Base-by-base conservation (phyloP, 1,140 invertebrate species). In the Lepidurus apus region DNA sequence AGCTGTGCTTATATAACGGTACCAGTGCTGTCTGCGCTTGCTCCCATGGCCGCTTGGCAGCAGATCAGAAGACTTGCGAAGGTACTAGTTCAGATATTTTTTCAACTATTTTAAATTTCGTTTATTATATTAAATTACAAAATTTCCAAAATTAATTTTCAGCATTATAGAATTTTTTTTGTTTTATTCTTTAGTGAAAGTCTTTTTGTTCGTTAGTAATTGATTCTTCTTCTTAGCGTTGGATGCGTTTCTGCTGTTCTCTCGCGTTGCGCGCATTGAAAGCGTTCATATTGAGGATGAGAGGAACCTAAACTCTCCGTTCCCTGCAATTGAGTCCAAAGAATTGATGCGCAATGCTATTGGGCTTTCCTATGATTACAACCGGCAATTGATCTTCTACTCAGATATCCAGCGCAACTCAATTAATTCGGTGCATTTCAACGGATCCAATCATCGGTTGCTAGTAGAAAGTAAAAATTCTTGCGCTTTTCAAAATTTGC, bases 321-420 rank as follows among this genome's bases (percentile, higher is more conserved):
- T 92, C 80, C 88, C 90, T 47, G 87, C 88, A n/a, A 93, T 96
- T 43, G 87, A 90, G 79, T 89, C 92, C 81, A 88, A 87, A 77
- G 88, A 89, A 3, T 84, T 90, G 78, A 92, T 95, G 88, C 87
- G 91, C 74, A 95, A 95, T 85, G 93, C 93, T 5, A 95, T 96
- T 82, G 93, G 92, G 43, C 86, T 97, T 7, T 89, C 92, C 4
- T 94, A 91, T 85, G 92, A 95, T 85, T 94, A 93, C 83, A 85
- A 86, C 78, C 86, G 85, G 3, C 86, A 90, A 77, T 85, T 89
- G 74, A 85, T 96, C 24, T 96, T 93, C 85, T 96, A 94, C 86
- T 95, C 93, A 1, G 95, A 96, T 84, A 94, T 96, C 81, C 92
- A 95, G 82, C 86, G 89, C 79, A 93, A 92, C 74, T 91, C 92